A percentile compares a stretch with the other conserved stretches of the same genome.
Conservation (phyloP, 2,797 vertebrate species). For the Microtus obscurus region DNA sequence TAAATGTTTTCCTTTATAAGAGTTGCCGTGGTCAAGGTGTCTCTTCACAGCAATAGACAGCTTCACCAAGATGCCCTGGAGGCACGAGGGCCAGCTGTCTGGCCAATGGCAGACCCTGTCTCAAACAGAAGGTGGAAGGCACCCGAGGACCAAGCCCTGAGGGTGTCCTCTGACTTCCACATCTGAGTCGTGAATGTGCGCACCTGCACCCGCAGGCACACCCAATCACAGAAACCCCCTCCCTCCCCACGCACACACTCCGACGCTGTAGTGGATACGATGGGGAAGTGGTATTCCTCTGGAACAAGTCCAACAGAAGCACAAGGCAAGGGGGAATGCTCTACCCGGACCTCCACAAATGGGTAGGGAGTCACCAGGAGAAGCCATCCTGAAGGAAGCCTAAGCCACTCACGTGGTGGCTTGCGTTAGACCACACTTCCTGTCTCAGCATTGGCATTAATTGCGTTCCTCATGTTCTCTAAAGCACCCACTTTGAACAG, state of each 20-base stretch:
- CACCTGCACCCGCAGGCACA: background rate
- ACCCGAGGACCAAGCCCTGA: background rate
- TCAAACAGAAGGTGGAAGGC: background rate
- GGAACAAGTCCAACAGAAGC: background rate
- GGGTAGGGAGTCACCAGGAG: background rate
- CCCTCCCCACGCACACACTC: accelerated
- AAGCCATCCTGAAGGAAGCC: background rate
- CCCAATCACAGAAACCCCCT: too few species aligned
- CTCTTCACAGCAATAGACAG: background rate
- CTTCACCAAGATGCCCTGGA: background rate
- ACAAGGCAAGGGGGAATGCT: background rate
- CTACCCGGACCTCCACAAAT: background rate
- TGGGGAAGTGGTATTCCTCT: background rate
- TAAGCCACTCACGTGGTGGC: background rate
- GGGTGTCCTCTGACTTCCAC: background rate
- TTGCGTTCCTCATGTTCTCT: background rate
- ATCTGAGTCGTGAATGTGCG: too few species aligned
- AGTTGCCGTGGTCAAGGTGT: background rate
- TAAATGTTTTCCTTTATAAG: background rate
- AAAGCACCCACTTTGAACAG: background rate
- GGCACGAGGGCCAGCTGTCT: background rate
- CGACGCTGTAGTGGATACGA: background rate
- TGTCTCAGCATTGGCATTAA: background rate
- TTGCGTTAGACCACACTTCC: background rate
- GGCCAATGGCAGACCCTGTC: too few species aligned